A percentile compares a stretch with the other conserved stretches of the same genome.
phyloP scores from a whole-genome alignment of 2,888 invertebrate species.

The Orthonevra nobilis region DNA sequence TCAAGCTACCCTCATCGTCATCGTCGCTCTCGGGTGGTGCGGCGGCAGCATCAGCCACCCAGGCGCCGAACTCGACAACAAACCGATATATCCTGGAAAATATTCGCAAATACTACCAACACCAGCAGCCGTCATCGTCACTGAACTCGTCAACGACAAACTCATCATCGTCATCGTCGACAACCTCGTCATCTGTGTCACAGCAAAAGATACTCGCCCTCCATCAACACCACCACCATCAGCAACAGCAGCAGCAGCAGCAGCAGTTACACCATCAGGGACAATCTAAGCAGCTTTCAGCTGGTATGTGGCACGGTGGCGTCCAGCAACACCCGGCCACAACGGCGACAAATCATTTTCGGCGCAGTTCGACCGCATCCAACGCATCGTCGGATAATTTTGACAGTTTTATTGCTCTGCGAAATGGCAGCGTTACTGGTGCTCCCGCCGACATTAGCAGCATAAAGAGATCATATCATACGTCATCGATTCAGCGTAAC shows the following conservation, averaged over 20 bases:
- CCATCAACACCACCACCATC: slow-evolving; percentile 64
- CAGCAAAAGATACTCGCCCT: slow-evolving; percentile 72
- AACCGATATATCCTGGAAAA: slow-evolving; percentile 77
- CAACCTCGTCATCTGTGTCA: slow-evolving; percentile 77
- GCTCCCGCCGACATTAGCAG: slow-evolving; percentile 12
- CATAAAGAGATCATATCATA: slow-evolving; percentile 52
- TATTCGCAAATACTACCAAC: slow-evolving; percentile 78
- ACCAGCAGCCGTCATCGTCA: slow-evolving; percentile 75
- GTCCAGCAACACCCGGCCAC: background rate
- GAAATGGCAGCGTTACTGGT: slow-evolving; percentile 71
- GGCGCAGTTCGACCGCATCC: slow-evolving; percentile 77
- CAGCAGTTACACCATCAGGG: slow-evolving; percentile 50
- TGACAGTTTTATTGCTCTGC: slow-evolving; percentile 76
- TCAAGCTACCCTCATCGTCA: slow-evolving; percentile 39
- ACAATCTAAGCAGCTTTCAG: slow-evolving; percentile 49
- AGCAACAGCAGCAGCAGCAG: slow-evolving; percentile 61
- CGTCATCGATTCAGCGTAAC: slow-evolving; percentile 40
- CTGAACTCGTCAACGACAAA: slow-evolving; percentile 73
- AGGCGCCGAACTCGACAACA: slow-evolving; percentile 67
- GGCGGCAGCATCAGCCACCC: slow-evolving; percentile 35
- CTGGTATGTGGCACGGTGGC: slow-evolving; percentile 17
- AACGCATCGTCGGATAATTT: slow-evolving; percentile 78
- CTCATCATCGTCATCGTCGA: slow-evolving; percentile 75
- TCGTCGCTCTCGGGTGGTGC: slow-evolving; percentile 28
- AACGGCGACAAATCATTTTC: slow-evolving; percentile 65